Evolutionary conservation across 2,888 invertebrate genomes (phyloP).

Genomic region (Andrena hattorfiana): DNA sequence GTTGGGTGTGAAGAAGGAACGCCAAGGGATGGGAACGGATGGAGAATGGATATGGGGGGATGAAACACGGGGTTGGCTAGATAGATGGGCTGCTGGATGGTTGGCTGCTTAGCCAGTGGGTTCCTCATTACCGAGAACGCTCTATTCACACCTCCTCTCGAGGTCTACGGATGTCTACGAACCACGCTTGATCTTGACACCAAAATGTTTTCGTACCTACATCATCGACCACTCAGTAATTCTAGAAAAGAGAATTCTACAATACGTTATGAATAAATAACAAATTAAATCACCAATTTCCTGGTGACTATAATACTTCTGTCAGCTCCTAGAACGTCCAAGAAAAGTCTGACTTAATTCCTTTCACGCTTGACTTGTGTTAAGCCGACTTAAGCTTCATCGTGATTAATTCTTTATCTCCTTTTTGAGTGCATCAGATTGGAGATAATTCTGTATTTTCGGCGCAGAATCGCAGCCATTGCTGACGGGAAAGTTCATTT

Average conservation of each 20-base stretch:
- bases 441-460: slow-evolving; percentile 4
- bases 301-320: neutral
- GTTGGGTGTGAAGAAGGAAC: slow-evolving; percentile 69
- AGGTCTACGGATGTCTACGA: slow-evolving; percentile 70
- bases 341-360: too few species aligned
- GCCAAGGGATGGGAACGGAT: slow-evolving; percentile 73
- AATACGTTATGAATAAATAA: too few species aligned
- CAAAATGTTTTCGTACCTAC: neutral
- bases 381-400: neutral
- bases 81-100: slow-evolving; percentile 73
- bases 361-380: too few species aligned
- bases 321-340: too few species aligned
- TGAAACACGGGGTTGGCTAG: slow-evolving; percentile 73
- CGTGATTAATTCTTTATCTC: neutral
- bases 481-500: slow-evolving; percentile 57
- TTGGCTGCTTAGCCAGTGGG: slow-evolving; percentile 76
- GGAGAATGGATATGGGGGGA: slow-evolving; percentile 72
- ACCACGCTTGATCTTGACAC: slow-evolving; percentile 51
- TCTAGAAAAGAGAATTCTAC: neutral
- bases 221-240: neutral
- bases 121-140: slow-evolving; percentile 79
- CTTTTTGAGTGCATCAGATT: neutral
- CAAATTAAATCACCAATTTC: neutral
- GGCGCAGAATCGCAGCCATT: slow-evolving; percentile 50
- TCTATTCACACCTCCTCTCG: slow-evolving; percentile 78